These are phyloP conservation scores for Ictalurus punctatus DNA, from an alignment of 2,113 vertebrate genomes.

Conservation along the genomic window DNA sequence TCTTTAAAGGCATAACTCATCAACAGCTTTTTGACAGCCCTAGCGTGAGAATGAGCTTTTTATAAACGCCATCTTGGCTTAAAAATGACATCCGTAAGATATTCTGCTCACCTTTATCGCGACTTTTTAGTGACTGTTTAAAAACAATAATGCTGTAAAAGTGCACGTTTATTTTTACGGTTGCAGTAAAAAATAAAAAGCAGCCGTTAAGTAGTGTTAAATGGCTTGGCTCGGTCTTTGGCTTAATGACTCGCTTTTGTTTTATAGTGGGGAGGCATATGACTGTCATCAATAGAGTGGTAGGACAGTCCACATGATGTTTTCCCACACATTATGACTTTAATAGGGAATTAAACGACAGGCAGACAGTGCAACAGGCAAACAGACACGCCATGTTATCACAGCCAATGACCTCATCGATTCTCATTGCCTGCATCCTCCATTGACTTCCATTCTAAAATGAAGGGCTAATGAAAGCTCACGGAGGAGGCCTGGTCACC, in stretches of 20 bases:
- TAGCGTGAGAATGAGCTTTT: conserved; percentile 70
- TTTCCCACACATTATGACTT: conserved; percentile 51
- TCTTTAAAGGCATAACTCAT: conserved; percentile 53
- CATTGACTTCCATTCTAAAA: conserved; percentile 51
- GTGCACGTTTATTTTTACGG: conserved; percentile 70
- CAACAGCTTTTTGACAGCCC: conserved; percentile 48
- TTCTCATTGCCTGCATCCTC: conserved; percentile 54
- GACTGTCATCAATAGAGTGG: conserved; percentile 70
- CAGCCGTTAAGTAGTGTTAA: conserved; percentile 50
- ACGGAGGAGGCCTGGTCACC: conserved; percentile 54
- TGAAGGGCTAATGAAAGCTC: conserved; percentile 48
- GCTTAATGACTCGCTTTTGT: conserved; percentile 67
- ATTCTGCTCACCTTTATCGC: conserved; percentile 63
- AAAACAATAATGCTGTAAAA: conserved; percentile 78
- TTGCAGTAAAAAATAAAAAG: conserved; percentile 66
- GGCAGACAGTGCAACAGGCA: conserved; percentile 48
- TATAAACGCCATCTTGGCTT: conserved; percentile 63
- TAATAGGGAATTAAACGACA: conserved; percentile 54
- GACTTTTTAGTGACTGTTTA: conserved; percentile 60
- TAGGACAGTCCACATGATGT: conserved; percentile 62
- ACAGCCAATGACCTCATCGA: conserved; percentile 50
- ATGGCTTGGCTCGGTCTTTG: conserved; percentile 63
- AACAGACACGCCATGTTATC: conserved; percentile 49
- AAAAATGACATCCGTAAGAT: conserved; percentile 74
- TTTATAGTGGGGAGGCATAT: conserved; percentile 71